phyloP scores from a whole-genome alignment of 2,113 vertebrate genomes.

The Pachycephala philippinensis region DNA sequence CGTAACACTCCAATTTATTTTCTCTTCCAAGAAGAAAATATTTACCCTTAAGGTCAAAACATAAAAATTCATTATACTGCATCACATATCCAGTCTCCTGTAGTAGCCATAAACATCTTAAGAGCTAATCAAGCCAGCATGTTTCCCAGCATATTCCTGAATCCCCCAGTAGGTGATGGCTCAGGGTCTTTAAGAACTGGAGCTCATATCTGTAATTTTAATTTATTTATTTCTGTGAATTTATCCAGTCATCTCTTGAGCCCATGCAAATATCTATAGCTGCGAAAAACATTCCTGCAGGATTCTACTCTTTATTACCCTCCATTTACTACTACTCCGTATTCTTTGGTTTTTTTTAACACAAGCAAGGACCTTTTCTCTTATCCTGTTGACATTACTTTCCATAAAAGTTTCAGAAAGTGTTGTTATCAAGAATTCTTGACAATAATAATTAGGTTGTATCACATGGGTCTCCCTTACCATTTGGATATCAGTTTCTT shows the following conservation, averaged over 20 bases:
- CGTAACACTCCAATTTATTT: not conserved
- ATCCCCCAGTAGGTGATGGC: not conserved
- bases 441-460: not conserved
- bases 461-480: not conserved
- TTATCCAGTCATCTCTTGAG: not conserved
- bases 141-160: not conserved
- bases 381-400: not conserved
- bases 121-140: not conserved
- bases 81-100: not conserved
- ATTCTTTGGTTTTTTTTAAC: not conserved
- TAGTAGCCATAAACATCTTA: not conserved
- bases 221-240: not conserved
- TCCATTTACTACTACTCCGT: not conserved
- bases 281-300: not conserved
- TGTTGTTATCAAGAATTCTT: not conserved
- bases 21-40: not conserved
- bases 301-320: not conserved
- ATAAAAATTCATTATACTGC: not conserved
- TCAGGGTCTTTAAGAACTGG: not conserved
- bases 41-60: not conserved
- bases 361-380: not conserved
- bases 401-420: not conserved
- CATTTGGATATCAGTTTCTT: not conserved
- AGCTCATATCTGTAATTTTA: not conserved
- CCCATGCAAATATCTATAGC: not conserved